Evolutionary conservation across 2,113 vertebrate species (phyloP).

Genomic region (Plotosus lineatus): DNA sequence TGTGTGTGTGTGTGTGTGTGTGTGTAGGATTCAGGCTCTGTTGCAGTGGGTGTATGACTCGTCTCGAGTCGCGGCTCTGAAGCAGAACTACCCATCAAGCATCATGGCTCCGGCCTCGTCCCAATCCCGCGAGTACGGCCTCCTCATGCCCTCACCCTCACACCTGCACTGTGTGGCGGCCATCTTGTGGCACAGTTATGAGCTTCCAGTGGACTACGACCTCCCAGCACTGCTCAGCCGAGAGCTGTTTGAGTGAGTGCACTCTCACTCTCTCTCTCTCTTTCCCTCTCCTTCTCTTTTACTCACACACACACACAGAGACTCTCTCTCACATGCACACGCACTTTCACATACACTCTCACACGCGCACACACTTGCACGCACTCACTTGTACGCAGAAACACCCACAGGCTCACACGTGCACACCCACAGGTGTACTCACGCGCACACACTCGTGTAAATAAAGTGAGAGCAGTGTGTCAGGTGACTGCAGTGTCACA

Average conservation of each 20-base stretch:
- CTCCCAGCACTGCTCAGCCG: constrained; percentile 87
- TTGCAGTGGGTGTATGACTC: constrained; percentile 98
- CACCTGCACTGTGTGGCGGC: constrained; percentile 96
- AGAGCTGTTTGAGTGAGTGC: constrained; percentile 96
- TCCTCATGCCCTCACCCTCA: constrained; percentile 96
- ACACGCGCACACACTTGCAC: neutral
- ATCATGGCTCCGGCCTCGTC: constrained; percentile 70
- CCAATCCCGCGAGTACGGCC: constrained; percentile 87
- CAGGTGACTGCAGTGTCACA: neutral
- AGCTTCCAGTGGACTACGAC: constrained; percentile 94
- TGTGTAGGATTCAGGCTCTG: constrained; percentile 88
- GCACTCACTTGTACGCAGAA: neutral
- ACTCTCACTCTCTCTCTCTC: too few relatives aligned
- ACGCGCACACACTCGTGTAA: neutral
- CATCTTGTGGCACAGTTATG: constrained; percentile 96
- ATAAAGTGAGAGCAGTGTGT: neutral
- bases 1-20: constrained; percentile 1
- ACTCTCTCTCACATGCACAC: neutral
- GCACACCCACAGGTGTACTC: neutral
- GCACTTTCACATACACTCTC: neutral
- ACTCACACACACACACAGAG: neutral
- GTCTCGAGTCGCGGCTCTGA: constrained; percentile 87
- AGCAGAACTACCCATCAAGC: constrained; percentile 79
- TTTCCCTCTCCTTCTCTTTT: too few relatives aligned
- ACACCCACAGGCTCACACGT: neutral